A percentile compares a stretch with the other conserved stretches of the same genome.
Evolutionary conservation across 1,140 invertebrate species (phyloP).

Genomic region (Aradophagus sp.): DNA sequence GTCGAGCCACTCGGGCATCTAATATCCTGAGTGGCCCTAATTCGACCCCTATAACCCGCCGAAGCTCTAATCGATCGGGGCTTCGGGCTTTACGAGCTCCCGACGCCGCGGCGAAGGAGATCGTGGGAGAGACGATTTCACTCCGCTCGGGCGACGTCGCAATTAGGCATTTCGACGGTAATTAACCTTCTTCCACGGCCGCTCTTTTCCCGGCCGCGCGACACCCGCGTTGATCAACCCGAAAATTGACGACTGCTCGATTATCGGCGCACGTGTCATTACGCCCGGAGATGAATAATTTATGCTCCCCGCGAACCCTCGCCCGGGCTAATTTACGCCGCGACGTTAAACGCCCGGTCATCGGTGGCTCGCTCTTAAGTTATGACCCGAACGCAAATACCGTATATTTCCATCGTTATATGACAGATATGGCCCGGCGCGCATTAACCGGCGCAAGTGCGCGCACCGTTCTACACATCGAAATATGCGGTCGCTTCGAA

Average conservation of each 20-base stretch:
- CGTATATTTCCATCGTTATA: constrained; percentile 50
- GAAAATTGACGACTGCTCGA: constrained; percentile 50
- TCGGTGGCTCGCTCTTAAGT: constrained; percentile 26
- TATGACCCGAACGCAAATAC: constrained; percentile 40
- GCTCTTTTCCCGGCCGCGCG: constrained; percentile 39
- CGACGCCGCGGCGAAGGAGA: constrained; percentile 31
- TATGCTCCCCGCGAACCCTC: constrained; percentile 15
- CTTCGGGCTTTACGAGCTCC: constrained; percentile 56
- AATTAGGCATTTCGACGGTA: constrained; percentile 62
- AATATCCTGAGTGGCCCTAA: constrained; percentile 72
- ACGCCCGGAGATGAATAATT: constrained; percentile 18
- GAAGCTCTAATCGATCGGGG: constrained; percentile 67
- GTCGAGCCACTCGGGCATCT: constrained; percentile 58
- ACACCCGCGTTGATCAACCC: constrained; percentile 50
- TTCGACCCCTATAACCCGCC: constrained; percentile 64
- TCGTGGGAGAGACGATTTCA: constrained; percentile 51
- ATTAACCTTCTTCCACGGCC: constrained; percentile 55
- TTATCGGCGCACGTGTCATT: constrained; percentile 37
- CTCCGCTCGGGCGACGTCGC: constrained; percentile 48
- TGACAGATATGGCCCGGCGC: constrained; percentile 36
- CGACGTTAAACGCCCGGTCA: constrained; percentile 41
- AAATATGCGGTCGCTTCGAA: constrained; percentile 61
- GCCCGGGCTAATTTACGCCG: constrained; percentile 25
- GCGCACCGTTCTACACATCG: constrained; percentile 37
- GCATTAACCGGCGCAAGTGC: constrained; percentile 37